Evolutionary conservation across 2,888 invertebrate species (phyloP).

Genomic region (Gymnocheta viridis): DNA sequence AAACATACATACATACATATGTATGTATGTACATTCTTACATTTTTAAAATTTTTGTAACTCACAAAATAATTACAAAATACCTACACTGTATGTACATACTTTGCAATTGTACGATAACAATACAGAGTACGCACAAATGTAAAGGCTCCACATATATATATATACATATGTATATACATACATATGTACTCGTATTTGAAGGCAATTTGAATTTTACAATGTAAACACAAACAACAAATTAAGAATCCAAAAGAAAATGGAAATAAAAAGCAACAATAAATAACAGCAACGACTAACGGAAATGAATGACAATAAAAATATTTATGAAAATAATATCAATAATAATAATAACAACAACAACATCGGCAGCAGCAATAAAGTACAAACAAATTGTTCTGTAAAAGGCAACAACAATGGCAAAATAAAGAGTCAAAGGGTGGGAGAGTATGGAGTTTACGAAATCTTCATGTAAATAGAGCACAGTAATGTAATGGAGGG

Average conservation of each 20-base stretch:
- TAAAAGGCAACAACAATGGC: background rate
- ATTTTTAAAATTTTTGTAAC: slow-evolving; percentile 23
- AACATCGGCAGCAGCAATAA: background rate
- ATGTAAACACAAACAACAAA: slow-evolving; percentile 11
- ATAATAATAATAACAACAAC: slow-evolving; percentile 26
- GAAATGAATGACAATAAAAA: slow-evolving; percentile 63
- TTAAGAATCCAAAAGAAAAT: slow-evolving; percentile 17
- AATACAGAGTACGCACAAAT: too few species aligned
- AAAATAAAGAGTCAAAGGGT: background rate
- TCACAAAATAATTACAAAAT: slow-evolving; percentile 54
- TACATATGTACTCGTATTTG: slow-evolving; percentile 15
- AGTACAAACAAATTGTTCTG: background rate
- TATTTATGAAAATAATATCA: slow-evolving; percentile 48
- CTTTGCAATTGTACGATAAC: too few species aligned
- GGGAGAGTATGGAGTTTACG: background rate
- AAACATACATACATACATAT: background rate
- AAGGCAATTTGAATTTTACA: slow-evolving; percentile 32
- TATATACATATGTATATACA: background rate
- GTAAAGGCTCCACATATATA: too few species aligned
- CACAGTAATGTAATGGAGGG: background rate
- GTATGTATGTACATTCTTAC: background rate
- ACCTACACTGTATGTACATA: too few species aligned
- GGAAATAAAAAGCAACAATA: slow-evolving; percentile 18
- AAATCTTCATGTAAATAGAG: slow-evolving; percentile 19
- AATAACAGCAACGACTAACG: slow-evolving; percentile 30